Percentiles rank a stretch among this genome's conserved stretches.
Conservation (phyloP, 1,140 invertebrate species). For the Drosophila melanica region DNA sequence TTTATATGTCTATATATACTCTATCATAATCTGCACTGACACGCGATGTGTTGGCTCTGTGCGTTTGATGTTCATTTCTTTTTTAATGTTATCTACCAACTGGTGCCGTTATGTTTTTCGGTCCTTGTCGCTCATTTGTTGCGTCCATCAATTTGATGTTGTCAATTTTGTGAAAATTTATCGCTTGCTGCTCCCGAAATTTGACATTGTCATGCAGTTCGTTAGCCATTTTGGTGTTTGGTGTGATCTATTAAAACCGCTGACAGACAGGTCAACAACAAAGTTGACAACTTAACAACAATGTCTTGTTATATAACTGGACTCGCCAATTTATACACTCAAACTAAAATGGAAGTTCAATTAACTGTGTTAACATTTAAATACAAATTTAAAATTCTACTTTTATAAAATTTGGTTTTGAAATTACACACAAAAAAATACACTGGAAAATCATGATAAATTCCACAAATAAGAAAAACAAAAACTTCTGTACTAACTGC, state of each 20-base stretch:
- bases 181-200: slow-evolving; percentile 73
- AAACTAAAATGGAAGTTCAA: not conserved
- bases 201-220: slow-evolving; percentile 82
- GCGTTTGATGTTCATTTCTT: slow-evolving; percentile 28
- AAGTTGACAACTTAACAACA: slow-evolving; percentile 25
- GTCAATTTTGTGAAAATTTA: slow-evolving; percentile 81
- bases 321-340: not conserved
- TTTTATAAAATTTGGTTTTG: not conserved
- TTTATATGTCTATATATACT: slow-evolving; percentile 22
- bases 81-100: slow-evolving; percentile 64
- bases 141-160: slow-evolving; percentile 78
- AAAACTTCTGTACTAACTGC: not conserved
- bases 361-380: not conserved
- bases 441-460: not conserved
- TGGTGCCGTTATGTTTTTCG: slow-evolving; percentile 25
- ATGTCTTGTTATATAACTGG: not conserved
- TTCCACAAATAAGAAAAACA: not conserved
- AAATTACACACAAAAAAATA: too few species aligned
- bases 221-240: slow-evolving; percentile 66
- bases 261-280: slow-evolving; percentile 41
- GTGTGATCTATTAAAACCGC: slow-evolving; percentile 60
- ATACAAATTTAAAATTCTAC: not conserved
- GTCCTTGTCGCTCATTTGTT: slow-evolving; percentile 59
- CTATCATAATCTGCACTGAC: slow-evolving; percentile 80
- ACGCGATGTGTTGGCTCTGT: slow-evolving; percentile 58